Evolutionary conservation across 2,888 invertebrate species (phyloP), one percentile per base, ranked within the genome.

Genomic region (Catotricha subobsoleta): DNA sequence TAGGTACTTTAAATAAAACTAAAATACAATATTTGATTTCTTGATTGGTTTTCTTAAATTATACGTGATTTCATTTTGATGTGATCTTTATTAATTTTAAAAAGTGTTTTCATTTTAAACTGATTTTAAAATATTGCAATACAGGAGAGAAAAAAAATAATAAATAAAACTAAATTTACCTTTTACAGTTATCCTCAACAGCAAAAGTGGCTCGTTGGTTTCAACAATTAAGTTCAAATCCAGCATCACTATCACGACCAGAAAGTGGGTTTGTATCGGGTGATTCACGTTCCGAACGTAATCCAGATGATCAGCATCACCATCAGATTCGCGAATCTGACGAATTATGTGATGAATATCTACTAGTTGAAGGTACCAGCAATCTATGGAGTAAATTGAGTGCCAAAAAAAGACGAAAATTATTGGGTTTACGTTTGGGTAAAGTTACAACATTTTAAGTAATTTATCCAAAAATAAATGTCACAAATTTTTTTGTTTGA

Each of bases 141-240:
- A n/a, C n/a, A n/a, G n/a, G n/a, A n/a, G n/a, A n/a, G n/a, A n/a
- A n/a, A n/a, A n/a, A n/a, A n/a, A n/a, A n/a, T n/a, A n/a, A n/a
- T n/a, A n/a, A n/a, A n/a, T n/a, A n/a, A n/a, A n/a, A n/a, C n/a
- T n/a, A n/a, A n/a, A n/a, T n/a, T n/a, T n/a, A n/a, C n/a, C n/a
- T n/a, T 45, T 50, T 56, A 46, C 66, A 81, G 81, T 66, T 81
- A 54, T 78, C 77, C 50, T 75, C 81, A 42, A 70, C 74, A 47
- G 80, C 80, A 45, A 82, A 82, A 66, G 79, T 82, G 53, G 79
- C 80, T 53, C 71, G 81, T 39, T 83, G 82, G 82, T 82, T 83
- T 58, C 78, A 80, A 46, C 70, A 80, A 48, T 65, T 79, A 49
- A 62, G 60, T 39, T 61, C 60, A 60, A 58, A 59, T 45, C 67